A percentile compares a stretch with the other conserved stretches of the same genome.
Evolutionary conservation across 2,888 invertebrate genomes (phyloP).

Genomic region (Oligia latruncula): DNA sequence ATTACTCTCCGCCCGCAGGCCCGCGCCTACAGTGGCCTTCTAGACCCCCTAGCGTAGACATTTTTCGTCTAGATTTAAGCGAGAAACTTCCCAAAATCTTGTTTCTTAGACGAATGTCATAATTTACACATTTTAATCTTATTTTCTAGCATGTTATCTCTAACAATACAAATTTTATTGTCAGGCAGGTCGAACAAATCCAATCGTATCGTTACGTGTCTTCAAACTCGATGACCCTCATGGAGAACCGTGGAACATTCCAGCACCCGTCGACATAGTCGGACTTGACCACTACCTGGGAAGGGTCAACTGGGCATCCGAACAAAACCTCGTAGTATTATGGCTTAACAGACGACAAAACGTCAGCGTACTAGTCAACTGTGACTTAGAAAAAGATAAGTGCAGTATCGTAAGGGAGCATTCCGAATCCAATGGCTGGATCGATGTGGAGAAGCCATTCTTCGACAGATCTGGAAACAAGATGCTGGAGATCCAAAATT

Average conservation of each 20-base stretch:
- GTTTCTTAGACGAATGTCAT: neutral
- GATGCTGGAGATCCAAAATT: slow-evolving; percentile 84
- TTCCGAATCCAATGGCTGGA: slow-evolving; percentile 93
- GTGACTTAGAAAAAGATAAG: slow-evolving; percentile 84
- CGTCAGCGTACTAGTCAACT: slow-evolving; percentile 90
- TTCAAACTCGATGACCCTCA: slow-evolving; percentile 84
- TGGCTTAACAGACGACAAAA: slow-evolving; percentile 97
- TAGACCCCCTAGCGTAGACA: too few relatives aligned
- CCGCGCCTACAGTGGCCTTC: too few relatives aligned
- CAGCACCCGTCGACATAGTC: slow-evolving; percentile 89
- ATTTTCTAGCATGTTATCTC: neutral
- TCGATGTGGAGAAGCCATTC: slow-evolving; percentile 90
- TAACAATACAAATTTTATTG: slow-evolving; percentile 67
- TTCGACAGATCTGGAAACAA: slow-evolving; percentile 86
- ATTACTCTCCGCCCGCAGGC: too few relatives aligned
- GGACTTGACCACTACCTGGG: slow-evolving; percentile 92
- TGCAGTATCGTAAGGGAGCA: slow-evolving; percentile 83
- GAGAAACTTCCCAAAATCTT: neutral
- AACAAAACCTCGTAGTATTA: slow-evolving; percentile 92
- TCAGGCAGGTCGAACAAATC: slow-evolving; percentile 93
- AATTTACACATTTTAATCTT: too few relatives aligned
- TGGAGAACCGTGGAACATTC: slow-evolving; percentile 81
- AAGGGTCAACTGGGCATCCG: slow-evolving; percentile 93
- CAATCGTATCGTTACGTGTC: slow-evolving; percentile 92
- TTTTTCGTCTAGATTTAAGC: neutral